Conservation (phyloP, 1,140 invertebrate genomes). For the Leptinotarsa defecta region DNA sequence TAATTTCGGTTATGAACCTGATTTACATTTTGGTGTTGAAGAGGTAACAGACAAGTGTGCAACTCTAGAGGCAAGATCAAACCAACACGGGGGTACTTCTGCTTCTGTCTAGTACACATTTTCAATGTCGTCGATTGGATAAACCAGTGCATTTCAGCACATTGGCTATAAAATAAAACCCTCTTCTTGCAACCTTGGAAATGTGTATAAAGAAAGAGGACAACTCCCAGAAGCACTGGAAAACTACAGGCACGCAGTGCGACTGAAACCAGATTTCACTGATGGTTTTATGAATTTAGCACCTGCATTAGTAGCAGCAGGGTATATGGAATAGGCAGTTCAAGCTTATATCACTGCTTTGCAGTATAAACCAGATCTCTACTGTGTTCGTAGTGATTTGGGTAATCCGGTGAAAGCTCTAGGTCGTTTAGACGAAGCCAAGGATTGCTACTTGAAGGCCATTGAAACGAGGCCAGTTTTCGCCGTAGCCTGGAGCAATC, state of each 20-base stretch:
- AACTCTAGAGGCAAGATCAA: slow-evolving; percentile 94
- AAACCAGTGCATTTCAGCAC: slow-evolving; percentile 96
- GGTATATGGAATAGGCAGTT: slow-evolving; percentile 53
- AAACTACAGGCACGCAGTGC: slow-evolving; percentile 96
- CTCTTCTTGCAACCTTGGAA: slow-evolving; percentile 96
- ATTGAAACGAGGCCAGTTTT: slow-evolving; percentile 99
- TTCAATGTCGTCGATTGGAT: slow-evolving; percentile 94
- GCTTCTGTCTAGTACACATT: slow-evolving; percentile 96
- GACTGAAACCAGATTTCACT: slow-evolving; percentile 99
- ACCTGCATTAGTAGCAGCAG: slow-evolving; percentile 96
- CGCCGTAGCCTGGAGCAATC: slow-evolving; percentile 99
- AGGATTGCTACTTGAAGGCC: slow-evolving; percentile 99
- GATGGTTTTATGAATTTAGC: slow-evolving; percentile 99
- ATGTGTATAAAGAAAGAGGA: slow-evolving; percentile 93
- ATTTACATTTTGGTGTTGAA: too few relatives aligned
- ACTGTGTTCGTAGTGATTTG: slow-evolving; percentile 98
- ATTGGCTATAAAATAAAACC: slow-evolving; percentile 98
- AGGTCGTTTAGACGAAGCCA: slow-evolving; percentile 97
- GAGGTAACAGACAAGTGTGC: slow-evolving; percentile 65
- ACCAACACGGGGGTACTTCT: slow-evolving; percentile 96
- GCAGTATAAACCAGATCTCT: slow-evolving; percentile 98
- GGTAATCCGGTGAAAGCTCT: slow-evolving; percentile 99
- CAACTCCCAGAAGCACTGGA: slow-evolving; percentile 91
- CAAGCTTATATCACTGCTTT: slow-evolving; percentile 98
- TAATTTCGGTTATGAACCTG: too few relatives aligned